Evolutionary conservation across 1,140 invertebrate species (phyloP), one percentile per base, ranked within the genome.

Genomic region (Hyles vespertilio): DNA sequence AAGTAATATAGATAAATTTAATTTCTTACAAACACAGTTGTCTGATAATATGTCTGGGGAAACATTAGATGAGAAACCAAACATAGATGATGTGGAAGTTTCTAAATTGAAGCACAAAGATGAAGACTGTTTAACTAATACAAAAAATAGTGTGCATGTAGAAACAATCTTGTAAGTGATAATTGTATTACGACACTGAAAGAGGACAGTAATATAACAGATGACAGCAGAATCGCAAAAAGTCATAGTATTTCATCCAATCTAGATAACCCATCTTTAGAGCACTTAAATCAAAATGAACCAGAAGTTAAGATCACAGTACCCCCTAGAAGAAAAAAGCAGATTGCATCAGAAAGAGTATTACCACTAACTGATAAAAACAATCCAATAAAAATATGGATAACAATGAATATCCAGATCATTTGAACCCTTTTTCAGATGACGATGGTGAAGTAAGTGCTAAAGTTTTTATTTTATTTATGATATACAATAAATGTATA

Each of bases 401-500:
- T 56, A 57, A 56, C 56, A 69, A 74, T 48, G 69, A 77, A 58
- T 96, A 97, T 89, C 95, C 95, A 0, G 91, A 92, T 50, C 91
- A 94, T 65, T 86, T 96, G 52, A 97, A 97, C 91, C 96, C 96
- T 3, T 96, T 96, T 83, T 92, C 91, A 46, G 93, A 93, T 55
- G 93, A 93, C 34, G 90, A 92, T 6, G 91, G 92, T n/a, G 88
- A 89, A 46, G 83, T 79, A 67, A 48, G 44, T 51, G 47, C 44
- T 32, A 11, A 49, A 46, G 22, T 33, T 33, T 47, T 43, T 53
- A 40, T 22, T 32, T 6, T 51, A 52, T 48, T 47, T 7, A 7
- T 1, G 2, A 32, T 11, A 51, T 44, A 50, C 7, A 50, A 34
- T 36, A 52, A 22, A 22, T 22, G 22, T 22, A 22, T 22, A 22